Evolutionary conservation across 2,113 vertebrate genomes (phyloP), one percentile per base, ranked within the genome.

Genomic region (Lepisosteus oculatus): DNA sequence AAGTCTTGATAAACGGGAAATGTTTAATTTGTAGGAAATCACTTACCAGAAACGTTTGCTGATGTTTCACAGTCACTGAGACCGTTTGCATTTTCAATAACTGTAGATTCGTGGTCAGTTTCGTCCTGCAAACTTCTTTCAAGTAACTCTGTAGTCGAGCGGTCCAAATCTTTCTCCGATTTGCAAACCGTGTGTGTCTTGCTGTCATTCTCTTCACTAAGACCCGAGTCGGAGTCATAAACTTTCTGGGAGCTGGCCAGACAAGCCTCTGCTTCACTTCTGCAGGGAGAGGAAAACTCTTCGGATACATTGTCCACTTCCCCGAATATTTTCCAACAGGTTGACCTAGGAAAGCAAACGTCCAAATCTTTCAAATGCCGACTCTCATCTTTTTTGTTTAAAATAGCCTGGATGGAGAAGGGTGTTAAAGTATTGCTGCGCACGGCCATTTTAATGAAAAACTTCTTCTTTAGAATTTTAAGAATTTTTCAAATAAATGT

Each of bases 391-490:
- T 95, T 97, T 83, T 93, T 93, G 89, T 95, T 94, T 72, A 97
- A 89, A 80, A 97, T 97, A 73, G 96, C 95, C 85, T 97, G 96
- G 87, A 97, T 97, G 47, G 95, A 97, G 84, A 97, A 97, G 29
- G 95, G 94, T 90, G 94, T 95, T 77, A 96, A 86, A 76, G 93
- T 86, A 81, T 85, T 89, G 84, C 78, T 85, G 76, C 94, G 94
- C 79, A 94, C 90, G 71, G 95, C 94, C 95, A 97, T 96, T 72
- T 86, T 86, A 70, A 72, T 67, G 41, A 55, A 55, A 68, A 74
- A 71, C 64, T 71, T 81, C 8, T 72, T 80, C 77, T 65, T 79
- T 78, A 14, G 67, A 74, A 68, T 65, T 56, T 57, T 59, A n/a
- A 63, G 43, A 71, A 29, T 71, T 43, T 71, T 69, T 9, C 68